Evolutionary conservation across 2,888 invertebrate genomes (phyloP).

Genomic region (Baccha elongata): DNA sequence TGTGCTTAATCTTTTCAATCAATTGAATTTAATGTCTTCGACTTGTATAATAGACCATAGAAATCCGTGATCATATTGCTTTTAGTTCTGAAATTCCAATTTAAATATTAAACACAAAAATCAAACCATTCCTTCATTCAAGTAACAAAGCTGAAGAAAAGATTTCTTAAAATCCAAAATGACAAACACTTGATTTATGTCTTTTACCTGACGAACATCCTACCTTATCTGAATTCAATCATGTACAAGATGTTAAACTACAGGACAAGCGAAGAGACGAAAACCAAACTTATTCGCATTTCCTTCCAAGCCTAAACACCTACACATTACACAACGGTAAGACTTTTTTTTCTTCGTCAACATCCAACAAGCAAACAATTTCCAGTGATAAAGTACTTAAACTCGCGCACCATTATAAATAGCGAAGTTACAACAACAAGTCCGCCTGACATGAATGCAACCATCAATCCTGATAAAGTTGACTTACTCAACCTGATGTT

Average conservation of each 20-base stretch:
- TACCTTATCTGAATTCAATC: slow-evolving; percentile 46
- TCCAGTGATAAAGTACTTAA: slow-evolving; percentile 32
- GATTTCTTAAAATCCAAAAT: background rate
- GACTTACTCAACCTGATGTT: slow-evolving; percentile 71
- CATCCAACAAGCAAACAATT: slow-evolving; percentile 53
- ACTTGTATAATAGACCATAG: no score
- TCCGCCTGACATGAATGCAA: slow-evolving; percentile 72
- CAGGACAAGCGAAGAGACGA: slow-evolving; percentile 36
- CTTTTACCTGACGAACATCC: slow-evolving; percentile 5
- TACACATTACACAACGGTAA: no score
- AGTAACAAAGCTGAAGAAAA: no score
- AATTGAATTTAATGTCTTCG: no score
- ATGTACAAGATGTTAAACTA: slow-evolving; percentile 26
- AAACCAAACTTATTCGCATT: slow-evolving; percentile 53
- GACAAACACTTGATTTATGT: slow-evolving; percentile 52
- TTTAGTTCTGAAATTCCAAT: no score
- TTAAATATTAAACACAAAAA: no score
- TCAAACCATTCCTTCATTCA: no score
- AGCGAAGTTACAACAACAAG: background rate
- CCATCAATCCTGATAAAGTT: slow-evolving; percentile 69
- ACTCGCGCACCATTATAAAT: background rate
- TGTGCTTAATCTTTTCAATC: no score
- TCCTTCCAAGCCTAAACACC: background rate
- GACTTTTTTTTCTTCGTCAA: no score
- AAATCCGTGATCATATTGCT: no score